Conservation (phyloP, 2,797 vertebrate species). For the Acanthurus lineatus region DNA sequence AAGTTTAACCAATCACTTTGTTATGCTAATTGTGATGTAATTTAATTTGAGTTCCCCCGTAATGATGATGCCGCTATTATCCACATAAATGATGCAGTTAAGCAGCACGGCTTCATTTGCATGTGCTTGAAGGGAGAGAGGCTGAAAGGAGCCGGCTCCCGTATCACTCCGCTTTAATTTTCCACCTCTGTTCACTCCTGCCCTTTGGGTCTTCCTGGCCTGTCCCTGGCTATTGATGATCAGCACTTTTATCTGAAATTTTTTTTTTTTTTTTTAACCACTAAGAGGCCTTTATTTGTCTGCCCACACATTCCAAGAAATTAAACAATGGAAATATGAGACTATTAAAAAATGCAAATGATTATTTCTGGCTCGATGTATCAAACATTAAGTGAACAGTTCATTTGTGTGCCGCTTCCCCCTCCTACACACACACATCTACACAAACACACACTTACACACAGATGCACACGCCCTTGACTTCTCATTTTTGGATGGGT, state of each 20-base stretch:
- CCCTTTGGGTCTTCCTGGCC: constrained; percentile 95
- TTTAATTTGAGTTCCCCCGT: constrained; percentile 99
- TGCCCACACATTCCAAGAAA: constrained; percentile 88
- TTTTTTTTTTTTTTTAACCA: constrained; percentile 82
- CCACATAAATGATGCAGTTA: constrained; percentile 99
- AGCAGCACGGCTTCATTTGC: constrained; percentile 99
- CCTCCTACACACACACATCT: constrained; percentile 34
- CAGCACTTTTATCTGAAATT: constrained; percentile 95
- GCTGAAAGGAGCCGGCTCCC: constrained; percentile 89
- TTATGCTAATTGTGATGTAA: constrained; percentile 99
- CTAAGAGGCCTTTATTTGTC: constrained; percentile 82
- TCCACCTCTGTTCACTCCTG: constrained; percentile 97
- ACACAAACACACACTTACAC: constrained; percentile 23
- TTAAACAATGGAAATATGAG: constrained; percentile 88
- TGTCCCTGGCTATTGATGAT: constrained; percentile 95
- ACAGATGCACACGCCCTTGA: too few species aligned
- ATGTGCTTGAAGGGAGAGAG: constrained; percentile 96
- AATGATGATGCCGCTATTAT: constrained; percentile 99
- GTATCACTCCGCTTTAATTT: constrained; percentile 98
- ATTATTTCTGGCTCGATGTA: constrained; percentile 59
- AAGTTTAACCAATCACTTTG: constrained; percentile 99
- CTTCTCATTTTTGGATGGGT: too few species aligned
- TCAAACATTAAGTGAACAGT: constrained; percentile 74
- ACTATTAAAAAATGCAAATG: constrained; percentile 82
- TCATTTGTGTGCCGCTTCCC: constrained; percentile 70